These are phyloP conservation scores for Meriones unguiculatus DNA, from an alignment of 2,113 vertebrate genomes.

Conservation along the genomic window DNA sequence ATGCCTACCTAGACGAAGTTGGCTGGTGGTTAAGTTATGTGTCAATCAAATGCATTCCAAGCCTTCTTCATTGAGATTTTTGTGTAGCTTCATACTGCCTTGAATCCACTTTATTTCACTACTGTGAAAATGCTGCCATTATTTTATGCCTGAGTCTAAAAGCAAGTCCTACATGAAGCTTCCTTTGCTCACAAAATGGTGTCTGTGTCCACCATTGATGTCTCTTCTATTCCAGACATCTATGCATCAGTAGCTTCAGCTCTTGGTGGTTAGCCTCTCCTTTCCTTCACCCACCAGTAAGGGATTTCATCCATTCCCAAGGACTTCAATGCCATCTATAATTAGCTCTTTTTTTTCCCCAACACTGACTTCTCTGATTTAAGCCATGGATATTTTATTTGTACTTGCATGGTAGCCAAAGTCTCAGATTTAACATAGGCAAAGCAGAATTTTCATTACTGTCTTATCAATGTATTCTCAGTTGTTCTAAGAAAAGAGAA, in stretches of 20 bases:
- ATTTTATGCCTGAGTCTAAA: neutral
- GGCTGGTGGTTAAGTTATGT: neutral
- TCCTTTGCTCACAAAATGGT: neutral
- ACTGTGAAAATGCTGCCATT: neutral
- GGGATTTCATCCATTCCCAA: neutral
- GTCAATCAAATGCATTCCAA: neutral
- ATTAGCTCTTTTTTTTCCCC: neutral
- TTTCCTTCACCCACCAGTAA: neutral
- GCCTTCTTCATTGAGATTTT: neutral
- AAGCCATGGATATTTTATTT: neutral
- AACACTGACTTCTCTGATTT: neutral
- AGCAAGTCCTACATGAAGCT: neutral
- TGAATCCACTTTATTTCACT: neutral
- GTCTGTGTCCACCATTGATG: neutral
- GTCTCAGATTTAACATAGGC: neutral
- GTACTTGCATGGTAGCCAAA: neutral
- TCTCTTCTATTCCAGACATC: neutral
- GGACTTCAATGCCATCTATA: neutral
- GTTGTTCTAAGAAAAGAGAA: neutral
- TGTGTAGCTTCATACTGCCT: neutral
- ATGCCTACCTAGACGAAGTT: too few relatives aligned
- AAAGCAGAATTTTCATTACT: neutral
- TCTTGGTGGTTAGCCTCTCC: neutral
- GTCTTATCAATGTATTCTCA: neutral
- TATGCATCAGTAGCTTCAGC: neutral